Evolutionary conservation across 2,888 invertebrate species (phyloP), one percentile per base, ranked within the genome.

Genomic region (Dugesia japonica): DNA sequence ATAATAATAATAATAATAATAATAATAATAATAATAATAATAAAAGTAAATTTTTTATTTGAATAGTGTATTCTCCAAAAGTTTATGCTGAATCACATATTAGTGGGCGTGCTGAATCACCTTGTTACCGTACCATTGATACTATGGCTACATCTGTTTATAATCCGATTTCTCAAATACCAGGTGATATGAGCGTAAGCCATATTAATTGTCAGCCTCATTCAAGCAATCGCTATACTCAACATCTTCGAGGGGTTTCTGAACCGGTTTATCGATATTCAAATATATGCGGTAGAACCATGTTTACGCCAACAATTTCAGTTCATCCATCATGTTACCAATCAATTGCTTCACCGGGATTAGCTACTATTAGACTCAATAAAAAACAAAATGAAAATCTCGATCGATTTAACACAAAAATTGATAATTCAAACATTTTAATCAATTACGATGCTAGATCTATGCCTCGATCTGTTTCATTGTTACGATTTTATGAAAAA

Each of bases 381-480:
- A 56, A 56, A 56, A 56, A 56, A 56, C 56, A 56, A 23, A 56
- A 56, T n/a, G 56, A 56, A 56, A 56, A 4, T n/a, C 23, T n/a
- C 7, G 56, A 56, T n/a, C 4, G 56, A 20, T 56, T 56, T n/a
- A 56, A 56, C 17, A 1, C 56, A n/a, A 56, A 56, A 56, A n/a
- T 56, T 56, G 56, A 56, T n/a, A 56, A 56, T 56, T 56, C 56
- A 7, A 56, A 56, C n/a, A 56, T 56, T 56, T n/a, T 56, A 7
- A 23, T 56, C 20, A 56, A 56, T 56, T 56, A 56, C 56, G 56
- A 56, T 23, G 56, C 56, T 4, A 56, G 56, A 23, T 56, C 56
- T 9, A 56, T 56, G 4, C 56, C 56, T 4, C 4, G 56, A 56
- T 56, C 56, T 1, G 56, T 56, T 56, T 56, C 56, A 20, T n/a